These are phyloP conservation scores for Tinea pellionella DNA, from an alignment of 2,888 invertebrate species.

Conservation along the genomic window DNA sequence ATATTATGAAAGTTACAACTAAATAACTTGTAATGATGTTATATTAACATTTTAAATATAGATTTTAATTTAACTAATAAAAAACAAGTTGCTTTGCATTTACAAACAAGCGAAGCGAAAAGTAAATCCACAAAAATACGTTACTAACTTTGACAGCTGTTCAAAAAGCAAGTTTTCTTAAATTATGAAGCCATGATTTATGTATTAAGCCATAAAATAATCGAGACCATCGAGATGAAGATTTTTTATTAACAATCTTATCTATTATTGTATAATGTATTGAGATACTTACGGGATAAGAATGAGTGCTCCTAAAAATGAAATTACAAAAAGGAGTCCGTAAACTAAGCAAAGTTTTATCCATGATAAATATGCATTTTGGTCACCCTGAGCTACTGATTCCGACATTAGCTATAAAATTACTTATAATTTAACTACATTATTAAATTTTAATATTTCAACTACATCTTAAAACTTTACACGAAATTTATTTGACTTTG, in stretches of 20 bases:
- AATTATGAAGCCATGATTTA: no score
- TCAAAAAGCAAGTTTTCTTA: not conserved
- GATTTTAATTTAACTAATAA: no score
- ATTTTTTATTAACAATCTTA: no score
- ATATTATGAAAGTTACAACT: no score
- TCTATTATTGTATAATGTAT: no score
- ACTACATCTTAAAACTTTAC: not conserved
- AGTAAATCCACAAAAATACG: not conserved
- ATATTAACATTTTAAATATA: no score
- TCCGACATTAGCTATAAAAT: not conserved
- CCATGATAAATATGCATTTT: not conserved
- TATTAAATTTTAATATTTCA: not conserved
- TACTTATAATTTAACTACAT: not conserved
- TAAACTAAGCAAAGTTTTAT: not conserved
- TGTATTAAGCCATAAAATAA: no score
- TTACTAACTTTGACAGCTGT: conserved; percentile 14
- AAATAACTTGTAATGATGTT: no score
- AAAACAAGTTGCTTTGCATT: no score
- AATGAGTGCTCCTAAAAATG: not conserved
- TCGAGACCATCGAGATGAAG: no score
- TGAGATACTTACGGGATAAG: not conserved
- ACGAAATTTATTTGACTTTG: not conserved
- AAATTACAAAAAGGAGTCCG: not conserved
- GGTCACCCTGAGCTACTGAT: not conserved
- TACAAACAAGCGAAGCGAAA: no score